phyloP scores from a whole-genome alignment of 2,797 vertebrate genomes.

The Galago senegalensis region DNA sequence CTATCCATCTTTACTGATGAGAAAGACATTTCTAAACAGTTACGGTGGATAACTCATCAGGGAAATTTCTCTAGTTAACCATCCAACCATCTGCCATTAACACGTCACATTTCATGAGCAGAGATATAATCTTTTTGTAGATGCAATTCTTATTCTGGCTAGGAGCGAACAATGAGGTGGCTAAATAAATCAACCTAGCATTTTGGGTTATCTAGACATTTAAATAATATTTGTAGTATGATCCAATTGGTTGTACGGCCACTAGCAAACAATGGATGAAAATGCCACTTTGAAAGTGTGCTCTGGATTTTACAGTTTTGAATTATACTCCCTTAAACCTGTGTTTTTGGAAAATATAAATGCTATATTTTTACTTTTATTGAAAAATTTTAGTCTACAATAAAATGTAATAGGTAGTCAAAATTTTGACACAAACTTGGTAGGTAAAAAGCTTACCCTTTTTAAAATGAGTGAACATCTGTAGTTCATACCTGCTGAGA shows the following conservation, averaged over 20 bases:
- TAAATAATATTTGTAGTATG: constrained; percentile 32
- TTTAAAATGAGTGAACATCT: constrained; percentile 43
- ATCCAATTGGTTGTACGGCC: neutral
- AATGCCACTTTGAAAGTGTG: constrained; percentile 24
- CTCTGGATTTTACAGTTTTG: constrained; percentile 33
- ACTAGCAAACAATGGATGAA: constrained; percentile 23
- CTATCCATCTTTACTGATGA: constrained; percentile 55
- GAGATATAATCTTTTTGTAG: constrained; percentile 2
- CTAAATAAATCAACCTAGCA: neutral
- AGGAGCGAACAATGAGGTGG: neutral
- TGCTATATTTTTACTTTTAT: neutral
- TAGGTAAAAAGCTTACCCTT: neutral
- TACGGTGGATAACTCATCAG: neutral
- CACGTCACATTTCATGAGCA: constrained; percentile 47
- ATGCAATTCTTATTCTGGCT: constrained; percentile 28
- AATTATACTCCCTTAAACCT: constrained; percentile 2
- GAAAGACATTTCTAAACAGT: constrained; percentile 41
- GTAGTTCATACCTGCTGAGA: neutral
- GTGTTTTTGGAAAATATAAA: neutral
- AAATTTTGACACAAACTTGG: constrained; percentile 40
- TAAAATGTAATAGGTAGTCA: constrained; percentile 25
- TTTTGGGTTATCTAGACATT: constrained; percentile 32
- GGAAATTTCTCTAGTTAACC: constrained; percentile 42
- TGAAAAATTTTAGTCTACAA: constrained; percentile 40
- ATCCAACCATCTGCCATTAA: constrained; percentile 34